Base-by-base conservation (phyloP, 2,888 invertebrate genomes). In the Pediacus dermestoides region DNA sequence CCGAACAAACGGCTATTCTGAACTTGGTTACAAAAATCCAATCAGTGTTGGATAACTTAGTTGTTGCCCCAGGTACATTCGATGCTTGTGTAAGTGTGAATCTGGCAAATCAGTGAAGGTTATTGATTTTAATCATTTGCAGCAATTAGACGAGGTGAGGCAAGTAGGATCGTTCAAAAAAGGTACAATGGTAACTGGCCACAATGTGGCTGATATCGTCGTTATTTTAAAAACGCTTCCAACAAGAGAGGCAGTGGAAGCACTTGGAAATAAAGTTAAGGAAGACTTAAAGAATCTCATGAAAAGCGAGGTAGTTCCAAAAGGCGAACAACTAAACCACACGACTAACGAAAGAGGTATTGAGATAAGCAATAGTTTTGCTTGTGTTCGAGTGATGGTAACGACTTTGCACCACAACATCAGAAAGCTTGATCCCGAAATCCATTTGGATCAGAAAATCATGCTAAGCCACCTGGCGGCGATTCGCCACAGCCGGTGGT, bases 151-250 rank as follows among this genome's bases (percentile, higher is more conserved):
- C 63, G 96, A 96, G 70, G 93, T 95, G 0, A 79, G 95, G 1
- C 94, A 94, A 71, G 96, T 99, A 4, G 97, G 97, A 0, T 93
- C 96, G 0, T 96, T 92, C 69, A 97, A 97, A 69, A 96, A 97
- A 63, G 95, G 96, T 1, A 97, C 97, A 0, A 94, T 97, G 88
- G 81, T 96, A 64, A 85, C 89, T 0, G 93, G 94, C 1, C 89
- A 90, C 68, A 95, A 93, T 66, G 85, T 93, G 0, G 97, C 96
- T 0, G 96, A 97, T 60, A 86, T 97, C 44, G 96, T 96, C 1
- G 94, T 97, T 1, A 92, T 97, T 47, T 77, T 97, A 46, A 96
- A 96, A 74, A 94, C 96, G 0, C 68, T 96, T 35, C 97, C 97
- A 1, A 95, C 95, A 1, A 89, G 89, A 61, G 95, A 96, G 67